These are phyloP conservation scores for Chrysopa pallens DNA, from an alignment of 1,140 invertebrate genomes.

Conservation along the genomic window DNA sequence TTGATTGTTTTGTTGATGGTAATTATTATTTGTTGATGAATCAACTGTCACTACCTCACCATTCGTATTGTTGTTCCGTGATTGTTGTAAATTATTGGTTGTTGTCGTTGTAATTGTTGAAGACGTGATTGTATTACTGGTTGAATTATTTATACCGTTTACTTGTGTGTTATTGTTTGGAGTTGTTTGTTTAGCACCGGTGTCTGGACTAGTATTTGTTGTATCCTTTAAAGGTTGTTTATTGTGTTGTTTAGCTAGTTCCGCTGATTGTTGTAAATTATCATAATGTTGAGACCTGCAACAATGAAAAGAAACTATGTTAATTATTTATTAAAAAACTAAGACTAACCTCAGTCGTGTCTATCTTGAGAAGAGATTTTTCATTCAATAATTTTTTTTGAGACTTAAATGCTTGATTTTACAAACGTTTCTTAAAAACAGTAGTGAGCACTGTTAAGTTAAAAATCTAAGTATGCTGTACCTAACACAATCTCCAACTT, in stretches of 20 bases:
- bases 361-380: too few relatives aligned
- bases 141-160: not conserved
- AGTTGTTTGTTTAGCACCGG: not conserved
- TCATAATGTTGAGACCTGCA: conserved; percentile 24
- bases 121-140: not conserved
- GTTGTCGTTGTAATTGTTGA: conserved; percentile 3
- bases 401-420: too few relatives aligned
- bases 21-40: not conserved
- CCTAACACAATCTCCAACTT: too few relatives aligned
- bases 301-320: conserved; percentile 5
- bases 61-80: conserved; percentile 11
- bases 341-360: too few relatives aligned
- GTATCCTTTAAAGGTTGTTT: conserved; percentile 22
- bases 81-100: conserved; percentile 8
- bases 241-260: conserved; percentile 16
- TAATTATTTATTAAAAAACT: too few relatives aligned
- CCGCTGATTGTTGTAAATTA: conserved; percentile 22
- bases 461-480: too few relatives aligned
- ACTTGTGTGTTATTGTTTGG: not conserved
- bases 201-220: conserved; percentile 11
- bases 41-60: not conserved
- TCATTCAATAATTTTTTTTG: too few relatives aligned
- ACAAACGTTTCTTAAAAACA: too few relatives aligned
- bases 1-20: not conserved
- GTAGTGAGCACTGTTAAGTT: too few relatives aligned